Evolutionary conservation across 1,140 invertebrate species (phyloP).

Genomic region (Penaeus chinensis): DNA sequence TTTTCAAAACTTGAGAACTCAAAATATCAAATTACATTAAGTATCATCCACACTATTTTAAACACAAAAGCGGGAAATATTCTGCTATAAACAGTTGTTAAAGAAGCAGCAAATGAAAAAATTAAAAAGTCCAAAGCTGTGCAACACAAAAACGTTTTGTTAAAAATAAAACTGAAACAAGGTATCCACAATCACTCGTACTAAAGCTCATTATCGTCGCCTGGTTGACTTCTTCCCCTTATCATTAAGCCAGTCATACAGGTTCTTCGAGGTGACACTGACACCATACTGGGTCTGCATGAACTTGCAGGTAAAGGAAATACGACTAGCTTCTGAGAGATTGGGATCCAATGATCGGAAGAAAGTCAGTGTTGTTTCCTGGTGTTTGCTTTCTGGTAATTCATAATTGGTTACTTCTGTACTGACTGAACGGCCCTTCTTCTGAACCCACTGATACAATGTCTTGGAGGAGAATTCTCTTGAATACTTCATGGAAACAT

Average conservation of each 20-base stretch:
- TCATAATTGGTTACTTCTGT: slow-evolving; percentile 11
- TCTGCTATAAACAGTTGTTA: no score
- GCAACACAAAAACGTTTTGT: no score
- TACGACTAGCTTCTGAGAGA: slow-evolving; percentile 12
- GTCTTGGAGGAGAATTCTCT: slow-evolving; percentile 30
- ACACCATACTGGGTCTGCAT: slow-evolving; percentile 32
- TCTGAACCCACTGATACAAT: slow-evolving; percentile 36
- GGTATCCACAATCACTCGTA: no score
- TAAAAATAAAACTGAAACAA: no score
- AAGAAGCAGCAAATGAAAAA: no score
- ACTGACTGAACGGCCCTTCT: slow-evolving; percentile 27
- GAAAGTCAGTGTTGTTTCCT: not conserved
- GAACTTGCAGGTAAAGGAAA: slow-evolving; percentile 38
- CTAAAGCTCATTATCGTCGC: not conserved
- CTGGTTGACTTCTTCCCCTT: slow-evolving; percentile 14
- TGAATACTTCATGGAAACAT: slow-evolving; percentile 25
- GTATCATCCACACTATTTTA: no score
- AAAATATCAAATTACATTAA: no score
- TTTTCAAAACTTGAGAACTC: no score
- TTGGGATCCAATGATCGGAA: slow-evolving; percentile 3
- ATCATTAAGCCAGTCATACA: slow-evolving; percentile 1
- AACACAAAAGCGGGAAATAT: no score
- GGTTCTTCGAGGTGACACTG: not conserved
- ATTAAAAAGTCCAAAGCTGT: no score
- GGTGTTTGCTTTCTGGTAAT: slow-evolving; percentile 1